Base-by-base conservation (phyloP, 2,113 vertebrate species). In the Merops nubicus region DNA sequence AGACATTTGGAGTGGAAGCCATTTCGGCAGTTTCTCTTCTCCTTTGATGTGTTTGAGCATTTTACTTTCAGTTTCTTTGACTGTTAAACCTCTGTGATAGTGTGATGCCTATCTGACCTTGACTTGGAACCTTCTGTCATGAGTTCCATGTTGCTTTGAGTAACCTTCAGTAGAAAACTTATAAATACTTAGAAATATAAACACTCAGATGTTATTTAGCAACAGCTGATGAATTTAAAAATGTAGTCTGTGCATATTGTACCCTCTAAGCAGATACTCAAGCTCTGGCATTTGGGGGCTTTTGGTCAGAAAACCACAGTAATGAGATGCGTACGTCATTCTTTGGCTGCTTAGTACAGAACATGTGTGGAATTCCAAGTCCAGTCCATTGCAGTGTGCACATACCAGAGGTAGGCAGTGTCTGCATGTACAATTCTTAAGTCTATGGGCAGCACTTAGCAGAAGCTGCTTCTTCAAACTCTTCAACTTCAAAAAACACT, bases 361-460 rank as follows among this genome's bases (percentile, higher is more conserved):
- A 20, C 8, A 4, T 8, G 8, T 2, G 6, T 47, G 36, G 59
- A 64, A 64, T 79, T 67, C 16, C 9, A 76, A 5, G 25, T 73
- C 51, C 59, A 60, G 29, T 36, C 26, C 17, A 22, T 60, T 64
- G 13, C 0, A 1, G 4, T 87, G 36, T 33, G 29, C 31, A 4
- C 2, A 1, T 63, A 18, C 23, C 3, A 1, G 15, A 20, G 3
- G 2, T 13, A 20, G n/a, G 11, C 60, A 6, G 12, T 19, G 25
- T 53, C n/a, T 73, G 48, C 45, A 3, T 19, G 29, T 53, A 1
- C 45, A 50, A 12, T 50, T 25, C 31, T 34, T 11, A 25, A n/a
- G 14, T 56, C 26, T 60, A 1, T 48, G 64, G 50, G 38, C 42
- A 48, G 3, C 42, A 63, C 14, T 2, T 50, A 29, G 19, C 62